A percentile compares a stretch with the other conserved stretches of the same genome.
Conservation (phyloP, 1,140 invertebrate genomes). For the Nephila pilipes region DNA sequence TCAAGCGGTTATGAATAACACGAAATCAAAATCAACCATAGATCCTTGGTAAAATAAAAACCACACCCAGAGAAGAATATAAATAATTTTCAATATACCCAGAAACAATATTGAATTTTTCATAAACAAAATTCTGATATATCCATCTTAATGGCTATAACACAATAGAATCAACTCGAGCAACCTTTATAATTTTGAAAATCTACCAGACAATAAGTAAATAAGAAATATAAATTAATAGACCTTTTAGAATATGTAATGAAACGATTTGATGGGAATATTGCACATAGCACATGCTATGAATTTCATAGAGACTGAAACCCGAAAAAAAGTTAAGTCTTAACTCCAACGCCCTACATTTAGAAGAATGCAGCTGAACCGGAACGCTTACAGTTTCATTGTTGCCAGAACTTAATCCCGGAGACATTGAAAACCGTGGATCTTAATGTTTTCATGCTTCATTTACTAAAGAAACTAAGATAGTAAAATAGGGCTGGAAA, state of each 20-base stretch:
- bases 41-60: too few relatives aligned
- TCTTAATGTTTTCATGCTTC: constrained; percentile 37
- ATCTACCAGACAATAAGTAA: neutral
- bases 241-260: neutral
- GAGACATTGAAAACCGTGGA: constrained; percentile 48
- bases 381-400: constrained; percentile 1
- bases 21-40: too few relatives aligned
- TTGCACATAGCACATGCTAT: neutral
- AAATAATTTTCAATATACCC: too few relatives aligned
- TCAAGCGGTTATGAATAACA: too few relatives aligned
- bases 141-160: too few relatives aligned
- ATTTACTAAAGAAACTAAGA: constrained; percentile 40
- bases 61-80: too few relatives aligned
- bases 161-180: too few relatives aligned
- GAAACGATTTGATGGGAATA: neutral
- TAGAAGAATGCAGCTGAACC: constrained; percentile 27
- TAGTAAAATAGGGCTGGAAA: constrained; percentile 24
- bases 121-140: too few relatives aligned
- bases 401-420: constrained; percentile 10
- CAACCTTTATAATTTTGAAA: neutral
- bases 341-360: constrained; percentile 1
- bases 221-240: neutral
- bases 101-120: too few relatives aligned
- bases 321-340: neutral
- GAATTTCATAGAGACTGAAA: neutral